These are phyloP conservation scores for Lagopus leucura DNA, from an alignment of 2,113 vertebrate genomes.

Conservation along the genomic window DNA sequence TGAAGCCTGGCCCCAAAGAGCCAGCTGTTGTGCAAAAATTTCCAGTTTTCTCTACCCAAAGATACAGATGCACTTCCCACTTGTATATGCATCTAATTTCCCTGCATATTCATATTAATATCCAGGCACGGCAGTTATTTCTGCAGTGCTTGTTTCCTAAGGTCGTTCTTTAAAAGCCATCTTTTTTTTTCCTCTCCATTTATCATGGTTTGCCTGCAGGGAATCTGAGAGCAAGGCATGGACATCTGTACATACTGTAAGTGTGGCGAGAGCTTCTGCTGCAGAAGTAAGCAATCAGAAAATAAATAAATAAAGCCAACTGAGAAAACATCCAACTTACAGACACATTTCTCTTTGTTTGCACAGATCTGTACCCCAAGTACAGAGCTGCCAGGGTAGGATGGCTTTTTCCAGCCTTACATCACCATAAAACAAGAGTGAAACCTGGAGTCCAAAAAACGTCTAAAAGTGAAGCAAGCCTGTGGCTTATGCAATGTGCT, in stretches of 20 bases:
- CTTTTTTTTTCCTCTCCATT: conserved; percentile 8
- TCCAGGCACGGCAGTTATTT: conserved; percentile 2
- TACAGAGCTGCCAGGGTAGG: neutral
- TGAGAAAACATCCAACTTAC: conserved; percentile 16
- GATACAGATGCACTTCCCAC: neutral
- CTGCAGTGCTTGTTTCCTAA: conserved; percentile 38
- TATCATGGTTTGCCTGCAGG: neutral
- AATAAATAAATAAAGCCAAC: conserved; percentile 23
- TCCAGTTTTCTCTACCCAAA: neutral
- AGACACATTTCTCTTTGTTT: neutral
- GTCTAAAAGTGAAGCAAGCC: conserved; percentile 8
- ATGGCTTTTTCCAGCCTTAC: conserved; percentile 23
- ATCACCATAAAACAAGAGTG: neutral
- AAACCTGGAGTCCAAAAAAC: neutral
- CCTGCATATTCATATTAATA: neutral
- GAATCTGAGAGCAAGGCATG: neutral
- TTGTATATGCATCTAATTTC: conserved; percentile 27
- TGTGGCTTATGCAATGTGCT: neutral
- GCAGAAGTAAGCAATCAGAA: neutral
- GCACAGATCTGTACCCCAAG: neutral
- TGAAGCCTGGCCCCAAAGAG: neutral
- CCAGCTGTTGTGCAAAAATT: neutral
- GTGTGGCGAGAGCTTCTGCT: neutral
- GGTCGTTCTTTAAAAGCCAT: conserved; percentile 50
- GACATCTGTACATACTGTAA: neutral